Base-by-base conservation (phyloP, 1,140 invertebrate species). In the Drosophila bocqueti region DNA sequence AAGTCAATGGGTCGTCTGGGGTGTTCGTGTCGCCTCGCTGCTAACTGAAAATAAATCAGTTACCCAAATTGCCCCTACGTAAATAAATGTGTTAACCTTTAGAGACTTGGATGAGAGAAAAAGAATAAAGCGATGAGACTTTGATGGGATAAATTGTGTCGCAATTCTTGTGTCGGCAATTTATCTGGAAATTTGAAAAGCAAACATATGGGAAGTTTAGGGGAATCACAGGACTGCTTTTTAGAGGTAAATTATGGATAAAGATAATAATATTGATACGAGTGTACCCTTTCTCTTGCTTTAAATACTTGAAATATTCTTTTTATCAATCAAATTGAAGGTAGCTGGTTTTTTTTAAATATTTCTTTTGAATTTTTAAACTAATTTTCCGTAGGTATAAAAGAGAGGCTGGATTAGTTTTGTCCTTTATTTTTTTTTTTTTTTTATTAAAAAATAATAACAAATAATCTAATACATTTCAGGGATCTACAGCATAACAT, bases 401-500 rank as follows among this genome's bases (percentile, higher is more conserved):
- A 34, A 0, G 9, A 34, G 9, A 10, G 1, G 0, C 34, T 11
- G 34, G 4, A 34, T 34, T 10, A 34, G 3, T 34, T 34, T 11
- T 11, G 3, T 4, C 34, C 34, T 36, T 8, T n/a, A n/a, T 43
- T 43, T 43, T 4, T 18, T 10, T 3, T 3, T 4, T 9, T 9
- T 9, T 18, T 31, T 0, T 10, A 18, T 13, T 21, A 9, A 13
- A 24, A 43, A 34, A 31, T 26, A 5, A 6, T 64, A 42, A 36
- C 2, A 52, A 31, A 18, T 10, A 64, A 31, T 31, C 8, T 38
- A 31, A 18, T 21, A 11, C 29, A 9, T 26, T 49, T 40, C 47
- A 91, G 94, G 74, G 82, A 92, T 86, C 68, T 93, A 36, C 91
- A 79, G 86, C 91, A 73, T 58, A 93, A 91, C 76, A 81, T 71